These are phyloP conservation scores for Australoheros scitulus DNA, from an alignment of 2,113 vertebrate species.

Conservation along the genomic window DNA sequence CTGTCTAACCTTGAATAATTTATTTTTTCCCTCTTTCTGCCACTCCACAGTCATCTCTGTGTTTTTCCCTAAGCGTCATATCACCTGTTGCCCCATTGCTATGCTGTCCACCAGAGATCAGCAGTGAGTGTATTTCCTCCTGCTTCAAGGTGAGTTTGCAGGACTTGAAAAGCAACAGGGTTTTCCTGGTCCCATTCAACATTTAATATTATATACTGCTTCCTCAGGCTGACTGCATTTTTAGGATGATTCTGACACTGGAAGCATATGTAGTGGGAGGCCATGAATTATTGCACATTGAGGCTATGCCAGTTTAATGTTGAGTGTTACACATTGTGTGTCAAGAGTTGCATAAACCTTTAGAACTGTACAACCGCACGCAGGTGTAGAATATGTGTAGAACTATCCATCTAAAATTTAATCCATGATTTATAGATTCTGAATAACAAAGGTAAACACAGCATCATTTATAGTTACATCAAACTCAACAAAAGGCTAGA, in stretches of 20 bases:
- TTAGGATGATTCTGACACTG: conserved; percentile 24
- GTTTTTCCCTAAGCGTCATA: background rate
- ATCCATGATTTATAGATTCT: background rate
- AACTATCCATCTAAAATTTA: conserved; percentile 9
- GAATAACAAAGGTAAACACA: background rate
- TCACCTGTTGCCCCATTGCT: conserved; percentile 8
- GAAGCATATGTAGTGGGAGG: conserved; percentile 22
- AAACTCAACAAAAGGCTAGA: background rate
- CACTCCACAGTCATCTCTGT: background rate
- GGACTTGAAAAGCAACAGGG: conserved; percentile 39
- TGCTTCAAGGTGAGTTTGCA: conserved; percentile 54
- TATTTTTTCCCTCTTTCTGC: conserved; percentile 9
- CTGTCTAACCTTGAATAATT: conserved; percentile 9
- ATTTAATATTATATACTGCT: conserved; percentile 50
- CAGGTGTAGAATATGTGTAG: background rate
- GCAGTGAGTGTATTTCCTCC: conserved; percentile 33
- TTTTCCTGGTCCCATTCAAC: conserved; percentile 36
- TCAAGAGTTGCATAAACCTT: conserved; percentile 7
- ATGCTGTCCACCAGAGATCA: conserved; percentile 31
- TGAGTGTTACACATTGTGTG: conserved; percentile 3
- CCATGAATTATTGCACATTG: conserved; percentile 39
- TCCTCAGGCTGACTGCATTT: conserved; percentile 24
- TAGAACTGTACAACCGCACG: conserved; percentile 3
- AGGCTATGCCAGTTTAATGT: conserved; percentile 16
- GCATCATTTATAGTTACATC: background rate